phyloP scores from a whole-genome alignment of 2,888 invertebrate genomes.

The Ptycholaimellus sp. region DNA sequence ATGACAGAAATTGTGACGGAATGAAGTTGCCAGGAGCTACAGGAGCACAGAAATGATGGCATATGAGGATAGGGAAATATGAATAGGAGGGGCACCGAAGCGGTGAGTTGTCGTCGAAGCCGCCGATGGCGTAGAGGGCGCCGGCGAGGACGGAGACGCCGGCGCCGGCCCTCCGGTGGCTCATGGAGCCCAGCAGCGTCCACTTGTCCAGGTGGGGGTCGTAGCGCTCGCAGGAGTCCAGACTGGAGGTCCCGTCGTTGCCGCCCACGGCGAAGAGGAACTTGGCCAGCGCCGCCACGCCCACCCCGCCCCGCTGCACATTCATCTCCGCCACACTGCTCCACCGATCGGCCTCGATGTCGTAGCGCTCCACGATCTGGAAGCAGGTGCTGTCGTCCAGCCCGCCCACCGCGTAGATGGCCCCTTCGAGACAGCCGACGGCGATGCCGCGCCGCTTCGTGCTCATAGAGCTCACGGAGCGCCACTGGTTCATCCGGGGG shows the following conservation, averaged over 20 bases:
- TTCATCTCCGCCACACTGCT: conserved; percentile 30
- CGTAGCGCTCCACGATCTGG: conserved; percentile 26
- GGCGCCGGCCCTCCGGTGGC: conserved; percentile 30
- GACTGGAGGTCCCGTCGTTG: conserved; percentile 31
- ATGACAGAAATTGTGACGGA: too few species aligned
- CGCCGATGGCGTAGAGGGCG: conserved; percentile 28
- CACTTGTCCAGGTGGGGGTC: conserved; percentile 32
- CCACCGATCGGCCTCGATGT: conserved; percentile 30
- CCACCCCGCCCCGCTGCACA: conserved; percentile 32
- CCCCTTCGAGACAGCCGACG: conserved; percentile 30
- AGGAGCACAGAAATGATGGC: too few species aligned
- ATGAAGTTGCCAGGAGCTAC: too few species aligned
- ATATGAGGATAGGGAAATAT: too few species aligned
- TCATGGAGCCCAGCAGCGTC: conserved; percentile 29
- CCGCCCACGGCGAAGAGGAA: conserved; percentile 32
- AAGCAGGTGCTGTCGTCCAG: conserved; percentile 32
- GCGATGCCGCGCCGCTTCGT: conserved; percentile 31
- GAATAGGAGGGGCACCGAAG: too few species aligned
- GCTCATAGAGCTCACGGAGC: conserved; percentile 26
- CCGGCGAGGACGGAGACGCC: conserved; percentile 32
- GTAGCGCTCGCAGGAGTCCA: conserved; percentile 32
- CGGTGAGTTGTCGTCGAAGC: conserved; percentile 34
- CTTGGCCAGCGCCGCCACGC: conserved; percentile 26
- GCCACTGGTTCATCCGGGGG: conserved; percentile 28
- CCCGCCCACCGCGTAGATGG: conserved; percentile 33